These are phyloP conservation scores for Andrena praecox DNA, from an alignment of 2,888 invertebrate species.

Conservation along the genomic window DNA sequence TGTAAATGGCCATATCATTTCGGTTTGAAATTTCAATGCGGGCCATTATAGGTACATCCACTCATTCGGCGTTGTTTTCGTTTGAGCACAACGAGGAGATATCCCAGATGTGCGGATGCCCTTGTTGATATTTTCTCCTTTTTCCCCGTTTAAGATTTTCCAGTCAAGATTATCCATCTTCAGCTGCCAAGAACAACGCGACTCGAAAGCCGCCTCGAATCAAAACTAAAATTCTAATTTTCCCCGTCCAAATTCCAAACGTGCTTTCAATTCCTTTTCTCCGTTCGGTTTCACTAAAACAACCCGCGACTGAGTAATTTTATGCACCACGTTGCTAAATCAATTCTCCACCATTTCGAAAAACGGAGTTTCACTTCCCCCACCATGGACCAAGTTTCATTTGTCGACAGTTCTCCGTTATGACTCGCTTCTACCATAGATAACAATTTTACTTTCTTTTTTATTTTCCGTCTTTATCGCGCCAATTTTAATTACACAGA, in stretches of 20 bases:
- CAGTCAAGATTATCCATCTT: slow-evolving; percentile 24
- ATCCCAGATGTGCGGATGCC: slow-evolving; percentile 46
- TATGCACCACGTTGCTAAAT: not conserved
- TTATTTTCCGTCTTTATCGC: no score
- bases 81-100: slow-evolving; percentile 24
- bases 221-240: slow-evolving; percentile 31
- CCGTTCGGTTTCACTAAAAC: not conserved
- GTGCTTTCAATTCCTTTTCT: not conserved
- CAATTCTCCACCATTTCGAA: no score
- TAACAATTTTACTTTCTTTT: no score
- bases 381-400: no score
- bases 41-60: slow-evolving; percentile 2
- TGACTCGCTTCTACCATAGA: no score
- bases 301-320: not conserved
- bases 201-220: slow-evolving; percentile 31
- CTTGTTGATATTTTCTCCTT: slow-evolving; percentile 49
- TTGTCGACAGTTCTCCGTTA: no score
- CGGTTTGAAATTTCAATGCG: not conserved
- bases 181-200: slow-evolving; percentile 7
- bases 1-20: not conserved
- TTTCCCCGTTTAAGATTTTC: slow-evolving; percentile 15
- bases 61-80: slow-evolving; percentile 28
- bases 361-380: no score
- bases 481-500: no score
- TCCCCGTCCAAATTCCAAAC: slow-evolving; percentile 21